Conservation (phyloP, 2,113 vertebrate species). For the Chascanopsetta lugubris region DNA sequence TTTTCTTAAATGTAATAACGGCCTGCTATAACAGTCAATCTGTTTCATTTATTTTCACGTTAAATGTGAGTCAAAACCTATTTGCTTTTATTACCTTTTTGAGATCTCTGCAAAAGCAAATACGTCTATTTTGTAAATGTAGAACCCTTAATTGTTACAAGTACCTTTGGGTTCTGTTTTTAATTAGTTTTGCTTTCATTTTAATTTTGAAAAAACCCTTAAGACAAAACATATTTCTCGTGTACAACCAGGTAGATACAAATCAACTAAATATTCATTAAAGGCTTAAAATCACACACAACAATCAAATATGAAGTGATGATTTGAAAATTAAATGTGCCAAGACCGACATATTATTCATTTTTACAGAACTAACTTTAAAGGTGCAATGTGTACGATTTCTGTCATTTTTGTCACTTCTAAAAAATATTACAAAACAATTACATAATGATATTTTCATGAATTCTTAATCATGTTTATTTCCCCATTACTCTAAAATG, state of each 20-base stretch:
- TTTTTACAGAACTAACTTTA: neutral
- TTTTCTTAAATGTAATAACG: too few species aligned
- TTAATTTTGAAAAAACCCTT: too few species aligned
- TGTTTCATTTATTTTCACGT: neutral
- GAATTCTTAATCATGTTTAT: too few species aligned
- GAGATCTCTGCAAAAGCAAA: neutral
- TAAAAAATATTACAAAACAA: too few species aligned
- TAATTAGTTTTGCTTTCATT: too few species aligned
- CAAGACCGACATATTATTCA: neutral
- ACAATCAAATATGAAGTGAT: neutral
- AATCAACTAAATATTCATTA: neutral
- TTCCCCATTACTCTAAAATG: too few species aligned
- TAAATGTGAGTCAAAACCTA: too few species aligned
- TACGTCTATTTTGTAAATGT: neutral
- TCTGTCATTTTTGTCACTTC: too few species aligned
- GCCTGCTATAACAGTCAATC: too few species aligned
- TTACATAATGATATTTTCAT: too few species aligned
- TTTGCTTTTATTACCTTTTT: neutral
- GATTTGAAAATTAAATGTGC: slow-evolving; percentile 26
- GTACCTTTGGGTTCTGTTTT: too few species aligned
- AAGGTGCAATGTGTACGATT: neutral
- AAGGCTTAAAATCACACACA: slow-evolving; percentile 13
- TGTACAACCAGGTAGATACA: neutral
- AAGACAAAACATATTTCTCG: neutral
- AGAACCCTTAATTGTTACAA: neutral